Evolutionary conservation across 2,888 invertebrate species (phyloP).

Genomic region (Auanema freiburgensis): DNA sequence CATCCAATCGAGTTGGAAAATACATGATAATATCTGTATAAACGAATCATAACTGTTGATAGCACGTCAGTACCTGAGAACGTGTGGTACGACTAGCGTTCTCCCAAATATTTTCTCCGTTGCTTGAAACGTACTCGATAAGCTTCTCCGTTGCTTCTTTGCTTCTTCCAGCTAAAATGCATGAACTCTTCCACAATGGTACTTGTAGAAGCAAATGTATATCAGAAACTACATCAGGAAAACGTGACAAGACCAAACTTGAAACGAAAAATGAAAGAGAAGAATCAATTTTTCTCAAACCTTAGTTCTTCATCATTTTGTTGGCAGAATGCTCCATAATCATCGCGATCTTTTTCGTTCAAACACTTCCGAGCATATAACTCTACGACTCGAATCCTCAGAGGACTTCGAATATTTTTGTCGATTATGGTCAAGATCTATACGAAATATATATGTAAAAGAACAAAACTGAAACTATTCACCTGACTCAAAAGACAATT

Average conservation of each 20-base stretch:
- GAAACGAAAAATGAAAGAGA: constrained; percentile 3
- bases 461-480: neutral
- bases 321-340: constrained; percentile 13
- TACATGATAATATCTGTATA: neutral
- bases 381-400: constrained; percentile 14
- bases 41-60: neutral
- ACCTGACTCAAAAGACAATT: constrained; percentile 39
- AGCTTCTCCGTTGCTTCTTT: constrained; percentile 13
- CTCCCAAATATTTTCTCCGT: constrained; percentile 32
- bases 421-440: constrained; percentile 17
- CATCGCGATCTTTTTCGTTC: constrained; percentile 12
- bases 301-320: constrained; percentile 22
- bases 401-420: constrained; percentile 10
- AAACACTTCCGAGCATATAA: constrained; percentile 19
- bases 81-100: constrained; percentile 4
- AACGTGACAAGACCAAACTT: constrained; percentile 17
- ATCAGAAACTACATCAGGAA: constrained; percentile 15
- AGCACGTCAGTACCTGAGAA: constrained; percentile 7
- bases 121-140: constrained; percentile 23
- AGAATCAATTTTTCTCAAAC: constrained; percentile 6
- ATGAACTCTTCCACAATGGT: constrained; percentile 20
- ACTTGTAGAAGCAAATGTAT: constrained; percentile 7
- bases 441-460: constrained; percentile 4
- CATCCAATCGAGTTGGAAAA: neutral
- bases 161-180: constrained; percentile 9